phyloP scores from a whole-genome alignment of 2,113 vertebrate species.

The Oostethus manadensis region DNA sequence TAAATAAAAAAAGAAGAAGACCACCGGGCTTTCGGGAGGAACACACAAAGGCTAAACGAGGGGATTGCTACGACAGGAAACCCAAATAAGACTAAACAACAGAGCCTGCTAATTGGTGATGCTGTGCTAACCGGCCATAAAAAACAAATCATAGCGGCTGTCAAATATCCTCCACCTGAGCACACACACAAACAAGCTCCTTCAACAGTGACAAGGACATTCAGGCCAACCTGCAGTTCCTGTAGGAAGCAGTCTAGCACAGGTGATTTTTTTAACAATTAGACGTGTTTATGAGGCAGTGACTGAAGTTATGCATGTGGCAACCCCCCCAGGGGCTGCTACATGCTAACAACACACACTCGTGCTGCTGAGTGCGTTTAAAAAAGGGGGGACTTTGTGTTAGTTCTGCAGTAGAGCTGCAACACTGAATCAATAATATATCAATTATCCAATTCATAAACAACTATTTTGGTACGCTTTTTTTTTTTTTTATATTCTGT shows the following conservation, averaged over 20 bases:
- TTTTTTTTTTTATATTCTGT: no score
- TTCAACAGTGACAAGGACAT: not conserved
- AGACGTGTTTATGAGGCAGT: not conserved
- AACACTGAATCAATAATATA: no score
- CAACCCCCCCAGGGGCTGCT: constrained; percentile 58
- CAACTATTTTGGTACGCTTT: no score
- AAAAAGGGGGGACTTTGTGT: not conserved
- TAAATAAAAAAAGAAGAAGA: constrained; percentile 29
- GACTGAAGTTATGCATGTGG: constrained; percentile 23
- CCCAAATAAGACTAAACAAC: constrained; percentile 25
- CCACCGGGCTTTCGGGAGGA: constrained; percentile 46
- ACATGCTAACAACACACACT: constrained; percentile 26
- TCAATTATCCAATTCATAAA: no score
- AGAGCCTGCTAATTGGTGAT: constrained; percentile 26
- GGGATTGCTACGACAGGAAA: constrained; percentile 37
- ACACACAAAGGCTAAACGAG: constrained; percentile 35
- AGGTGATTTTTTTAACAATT: no score
- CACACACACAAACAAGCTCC: constrained; percentile 19
- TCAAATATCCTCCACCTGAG: constrained; percentile 35
- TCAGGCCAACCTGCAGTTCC: no score
- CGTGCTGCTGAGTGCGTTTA: constrained; percentile 6
- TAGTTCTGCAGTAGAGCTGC: no score
- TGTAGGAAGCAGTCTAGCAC: no score
- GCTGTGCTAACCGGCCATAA: constrained; percentile 18
- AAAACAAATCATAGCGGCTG: constrained; percentile 30